Evolutionary conservation across 1,140 invertebrate species (phyloP), one percentile per base, ranked within the genome.

Genomic region (Solen grandis): DNA sequence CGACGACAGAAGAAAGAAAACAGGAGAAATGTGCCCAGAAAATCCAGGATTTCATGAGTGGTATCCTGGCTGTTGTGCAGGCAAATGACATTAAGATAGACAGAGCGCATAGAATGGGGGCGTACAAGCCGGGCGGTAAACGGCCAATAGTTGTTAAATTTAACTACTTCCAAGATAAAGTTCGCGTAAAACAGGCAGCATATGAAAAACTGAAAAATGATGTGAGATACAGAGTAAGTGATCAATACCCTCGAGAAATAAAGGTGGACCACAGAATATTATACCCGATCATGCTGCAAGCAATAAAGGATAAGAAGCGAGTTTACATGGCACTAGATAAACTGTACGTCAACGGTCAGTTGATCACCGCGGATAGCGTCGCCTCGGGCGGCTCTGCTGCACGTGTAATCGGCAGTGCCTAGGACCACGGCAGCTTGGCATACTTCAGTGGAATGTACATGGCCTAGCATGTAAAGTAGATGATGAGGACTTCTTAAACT

Each of bases 211-310:
- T 31, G 16, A 31, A 13, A 65, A 31, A 35, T 65, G 35, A 33
- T 16, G 22, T 22, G 14, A 14, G 35, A 14, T 27, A 65, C n/a
- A 22, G 33, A 16, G 62, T 65, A 29, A 65, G 22, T 25, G 22
- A 65, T 35, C 62, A 65, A 22, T 65, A 31, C 22, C 62, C 62
- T 31, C 62, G 62, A 14, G 62, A 65, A 65, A 65, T 29, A 22
- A 22, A 33, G 35, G 31, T 31, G 31, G 25, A 31, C 22, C 62
- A 22, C 4, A 5, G 33, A 14, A 65, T 27, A 35, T 31, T 65
- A 8, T 27, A 27, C 22, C 62, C 22, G 4, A 13, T 27, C 22
- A 65, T 65, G 62, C 25, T 29, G 31, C 62, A 65, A 33, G 62
- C 62, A 16, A 22, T 13, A 33, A 22, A 22, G 4, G 62, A 65